Evolutionary conservation across 53 echinoderm and acorn worm genomes (phyloP).

Genomic region (Apostichopus leukothele): DNA sequence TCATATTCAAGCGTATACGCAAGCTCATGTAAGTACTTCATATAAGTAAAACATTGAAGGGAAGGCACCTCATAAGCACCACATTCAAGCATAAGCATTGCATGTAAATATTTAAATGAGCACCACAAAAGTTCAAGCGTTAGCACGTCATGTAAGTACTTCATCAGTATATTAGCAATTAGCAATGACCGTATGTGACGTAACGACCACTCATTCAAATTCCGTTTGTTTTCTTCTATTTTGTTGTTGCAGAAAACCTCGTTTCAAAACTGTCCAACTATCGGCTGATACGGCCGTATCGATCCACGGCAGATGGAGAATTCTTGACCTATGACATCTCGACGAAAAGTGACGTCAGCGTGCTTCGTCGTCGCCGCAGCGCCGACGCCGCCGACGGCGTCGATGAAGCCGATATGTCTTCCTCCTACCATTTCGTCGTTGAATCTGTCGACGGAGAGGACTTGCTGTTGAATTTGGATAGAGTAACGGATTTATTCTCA

Average conservation of each 20-base stretch:
- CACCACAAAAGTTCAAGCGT: too few species aligned
- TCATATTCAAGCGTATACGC: too few species aligned
- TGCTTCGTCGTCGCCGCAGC: neutral
- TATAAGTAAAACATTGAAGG: too few species aligned
- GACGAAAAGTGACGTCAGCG: neutral
- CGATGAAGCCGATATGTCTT: neutral
- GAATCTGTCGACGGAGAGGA: conserved; percentile 26
- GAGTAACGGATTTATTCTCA: neutral
- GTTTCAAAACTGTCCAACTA: conserved; percentile 31
- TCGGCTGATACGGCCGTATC: conserved; percentile 33
- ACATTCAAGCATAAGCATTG: too few species aligned
- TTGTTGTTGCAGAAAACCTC: conserved; percentile 1
- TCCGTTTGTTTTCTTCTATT: neutral
- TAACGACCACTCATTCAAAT: too few species aligned
- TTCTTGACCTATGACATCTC: conserved; percentile 41
- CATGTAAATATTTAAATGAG: too few species aligned
- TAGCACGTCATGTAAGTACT: too few species aligned
- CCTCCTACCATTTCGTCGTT: conserved; percentile 39
- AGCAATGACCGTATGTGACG: too few species aligned
- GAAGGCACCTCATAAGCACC: too few species aligned
- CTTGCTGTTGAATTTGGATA: conserved; percentile 19
- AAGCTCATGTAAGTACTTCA: too few species aligned
- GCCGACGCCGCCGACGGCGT: neutral
- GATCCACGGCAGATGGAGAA: conserved; percentile 46
- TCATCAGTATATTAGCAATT: too few species aligned